phyloP scores from a whole-genome alignment of 2,888 invertebrate genomes.

The Scaptomyza caliginosa region DNA sequence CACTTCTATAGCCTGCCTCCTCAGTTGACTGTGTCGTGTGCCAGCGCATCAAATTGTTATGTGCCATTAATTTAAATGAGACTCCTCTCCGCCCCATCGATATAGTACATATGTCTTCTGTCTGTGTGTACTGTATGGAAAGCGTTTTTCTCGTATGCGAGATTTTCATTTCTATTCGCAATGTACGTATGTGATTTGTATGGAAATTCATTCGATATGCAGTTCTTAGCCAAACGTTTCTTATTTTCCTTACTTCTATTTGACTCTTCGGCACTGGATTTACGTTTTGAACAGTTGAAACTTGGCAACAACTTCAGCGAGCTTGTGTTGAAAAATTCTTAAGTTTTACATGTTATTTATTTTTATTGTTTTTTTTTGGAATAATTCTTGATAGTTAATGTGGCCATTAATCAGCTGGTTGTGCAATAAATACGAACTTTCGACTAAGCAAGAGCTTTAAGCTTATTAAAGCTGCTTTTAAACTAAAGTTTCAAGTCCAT shows the following conservation, averaged over 20 bases:
- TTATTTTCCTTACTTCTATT: not conserved
- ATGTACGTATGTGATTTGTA: constrained; percentile 8
- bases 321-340: not conserved
- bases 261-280: constrained; percentile 7
- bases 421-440: no score
- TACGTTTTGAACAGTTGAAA: not conserved
- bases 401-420: not conserved
- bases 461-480: not conserved
- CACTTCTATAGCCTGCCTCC: no score
- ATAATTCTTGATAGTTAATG: not conserved
- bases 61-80: constrained; percentile 71
- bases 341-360: not conserved
- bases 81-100: constrained; percentile 14
- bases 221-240: constrained; percentile 1
- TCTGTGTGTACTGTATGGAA: not conserved
- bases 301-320: not conserved
- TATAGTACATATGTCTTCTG: not conserved
- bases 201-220: constrained; percentile 43
- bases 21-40: constrained; percentile 10
- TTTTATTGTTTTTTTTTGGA: not conserved
- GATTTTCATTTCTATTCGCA: not conserved
- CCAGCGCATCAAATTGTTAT: constrained; percentile 66
- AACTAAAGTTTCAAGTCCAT: not conserved
- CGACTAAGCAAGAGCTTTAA: not conserved
- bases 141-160: not conserved